These are phyloP conservation scores for Eueides isabella DNA, from an alignment of 1,140 invertebrate species.

Conservation along the genomic window DNA sequence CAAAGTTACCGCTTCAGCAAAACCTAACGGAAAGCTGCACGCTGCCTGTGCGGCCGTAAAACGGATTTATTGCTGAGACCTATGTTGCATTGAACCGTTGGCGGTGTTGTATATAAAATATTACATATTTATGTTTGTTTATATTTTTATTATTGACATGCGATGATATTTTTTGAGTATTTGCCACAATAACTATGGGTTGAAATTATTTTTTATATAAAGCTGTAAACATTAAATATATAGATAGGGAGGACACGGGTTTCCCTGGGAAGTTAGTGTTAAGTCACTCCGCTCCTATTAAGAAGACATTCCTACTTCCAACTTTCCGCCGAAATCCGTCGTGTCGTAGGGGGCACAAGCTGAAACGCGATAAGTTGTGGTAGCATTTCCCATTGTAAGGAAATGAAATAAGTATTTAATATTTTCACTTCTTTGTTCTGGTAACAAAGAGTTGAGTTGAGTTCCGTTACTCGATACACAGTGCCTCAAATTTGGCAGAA, in stretches of 20 bases:
- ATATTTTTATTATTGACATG: background rate
- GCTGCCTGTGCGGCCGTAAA: slow-evolving; percentile 22
- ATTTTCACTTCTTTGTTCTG: background rate
- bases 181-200: too few species aligned
- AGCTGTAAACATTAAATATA: too few species aligned
- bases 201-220: too few species aligned
- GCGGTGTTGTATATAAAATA: background rate
- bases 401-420: background rate
- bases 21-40: slow-evolving; percentile 6
- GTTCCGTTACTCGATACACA: background rate
- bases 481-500: background rate
- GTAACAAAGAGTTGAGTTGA: background rate
- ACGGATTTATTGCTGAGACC: slow-evolving; percentile 22
- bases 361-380: too few species aligned
- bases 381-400: too few species aligned
- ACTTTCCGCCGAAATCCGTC: too few species aligned
- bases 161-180: too few species aligned
- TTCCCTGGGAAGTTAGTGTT: too few species aligned
- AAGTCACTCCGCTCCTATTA: too few species aligned
- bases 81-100: slow-evolving; percentile 20
- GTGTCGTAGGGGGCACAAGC: too few species aligned
- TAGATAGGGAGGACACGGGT: too few species aligned
- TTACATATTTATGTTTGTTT: background rate
- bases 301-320: too few species aligned
- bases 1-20: slow-evolving; percentile 1